These are phyloP conservation scores for Pomacea canaliculata DNA, from an alignment of 2,888 invertebrate species.

Conservation along the genomic window DNA sequence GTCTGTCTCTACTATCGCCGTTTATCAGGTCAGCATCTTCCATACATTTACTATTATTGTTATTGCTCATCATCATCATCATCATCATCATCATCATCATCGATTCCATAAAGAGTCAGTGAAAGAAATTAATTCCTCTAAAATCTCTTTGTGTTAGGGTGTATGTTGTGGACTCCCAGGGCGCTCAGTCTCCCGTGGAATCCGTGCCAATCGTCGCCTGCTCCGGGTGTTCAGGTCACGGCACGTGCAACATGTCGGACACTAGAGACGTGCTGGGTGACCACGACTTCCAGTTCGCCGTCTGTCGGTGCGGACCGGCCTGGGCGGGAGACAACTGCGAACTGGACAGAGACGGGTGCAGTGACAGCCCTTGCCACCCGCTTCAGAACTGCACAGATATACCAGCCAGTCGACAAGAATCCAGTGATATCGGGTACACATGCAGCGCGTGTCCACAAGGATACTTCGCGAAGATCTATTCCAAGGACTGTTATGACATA, in stretches of 20 bases:
- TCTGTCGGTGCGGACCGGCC: constrained; percentile 17
- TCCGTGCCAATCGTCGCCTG: constrained; percentile 18
- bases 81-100: too few relatives aligned
- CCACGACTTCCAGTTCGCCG: constrained; percentile 6
- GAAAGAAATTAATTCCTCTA: too few relatives aligned
- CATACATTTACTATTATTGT: too few relatives aligned
- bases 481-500: constrained; percentile 51
- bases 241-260: constrained; percentile 17
- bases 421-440: constrained; percentile 7
- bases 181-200: constrained; percentile 10
- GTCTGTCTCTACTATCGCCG: too few relatives aligned
- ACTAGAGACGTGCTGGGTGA: background rate
- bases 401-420: constrained; percentile 30
- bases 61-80: too few relatives aligned
- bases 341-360: constrained; percentile 38
- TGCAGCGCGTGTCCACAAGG: constrained; percentile 40
- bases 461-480: background rate
- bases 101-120: too few relatives aligned
- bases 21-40: too few relatives aligned
- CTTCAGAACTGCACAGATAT: constrained; percentile 40
- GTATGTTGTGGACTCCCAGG: constrained; percentile 8
- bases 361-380: constrained; percentile 35
- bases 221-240: constrained; percentile 22
- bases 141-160: too few relatives aligned
- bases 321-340: constrained; percentile 30